Conservation (phyloP, 2,888 invertebrate species). For the Altica lythri region DNA sequence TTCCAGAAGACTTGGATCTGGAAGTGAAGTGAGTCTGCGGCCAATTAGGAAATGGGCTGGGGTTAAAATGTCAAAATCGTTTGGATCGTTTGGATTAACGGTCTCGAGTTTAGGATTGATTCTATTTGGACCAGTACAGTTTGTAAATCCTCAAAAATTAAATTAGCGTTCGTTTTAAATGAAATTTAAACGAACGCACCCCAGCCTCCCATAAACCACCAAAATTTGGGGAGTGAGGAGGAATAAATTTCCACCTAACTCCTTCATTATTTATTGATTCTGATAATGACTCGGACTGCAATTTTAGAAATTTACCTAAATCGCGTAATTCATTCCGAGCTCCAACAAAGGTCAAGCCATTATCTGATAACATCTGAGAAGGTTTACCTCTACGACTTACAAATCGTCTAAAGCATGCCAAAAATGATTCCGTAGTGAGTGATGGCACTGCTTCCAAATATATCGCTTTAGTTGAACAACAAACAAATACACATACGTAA, state of each 20-base stretch:
- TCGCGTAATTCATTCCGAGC: neutral
- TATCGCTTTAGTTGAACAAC: neutral
- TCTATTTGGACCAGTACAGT: neutral
- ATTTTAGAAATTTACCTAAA: neutral
- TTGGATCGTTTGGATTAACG: neutral
- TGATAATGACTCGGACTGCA: neutral
- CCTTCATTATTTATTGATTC: neutral
- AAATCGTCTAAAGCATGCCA: neutral
- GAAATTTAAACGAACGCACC: neutral
- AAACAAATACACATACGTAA: neutral
- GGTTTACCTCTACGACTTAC: neutral
- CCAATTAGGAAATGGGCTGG: conserved; percentile 15
- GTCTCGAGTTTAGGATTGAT: conserved; percentile 4
- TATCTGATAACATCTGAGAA: neutral
- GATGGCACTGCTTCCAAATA: neutral
- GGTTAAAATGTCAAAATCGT: conserved; percentile 3
- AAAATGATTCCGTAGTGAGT: neutral
- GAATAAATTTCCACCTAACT: conserved; percentile 2
- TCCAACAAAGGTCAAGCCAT: neutral
- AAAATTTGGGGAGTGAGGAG: conserved; percentile 1
- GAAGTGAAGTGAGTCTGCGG: neutral
- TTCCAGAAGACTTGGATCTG: neutral
- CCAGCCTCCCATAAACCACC: conserved; percentile 1
- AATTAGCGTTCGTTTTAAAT: neutral
- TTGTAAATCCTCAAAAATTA: neutral